Base-by-base conservation (phyloP, 2,888 invertebrate genomes). In the Cephus pulcher region DNA sequence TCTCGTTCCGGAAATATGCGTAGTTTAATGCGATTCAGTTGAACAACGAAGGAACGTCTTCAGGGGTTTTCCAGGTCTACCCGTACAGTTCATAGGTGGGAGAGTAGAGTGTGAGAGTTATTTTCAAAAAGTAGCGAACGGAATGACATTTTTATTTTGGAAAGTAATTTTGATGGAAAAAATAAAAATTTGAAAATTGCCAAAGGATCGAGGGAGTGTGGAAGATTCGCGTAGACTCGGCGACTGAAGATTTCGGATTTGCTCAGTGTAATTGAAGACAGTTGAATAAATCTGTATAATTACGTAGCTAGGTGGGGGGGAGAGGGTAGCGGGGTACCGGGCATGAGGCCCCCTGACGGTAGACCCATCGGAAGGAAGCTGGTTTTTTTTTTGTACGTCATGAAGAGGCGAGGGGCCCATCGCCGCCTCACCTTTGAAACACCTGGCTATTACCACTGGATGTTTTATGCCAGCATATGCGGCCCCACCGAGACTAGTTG, bases 401-500 rank as follows among this genome's bases (percentile, higher is more conserved):
- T 15, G 70, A 70, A 70, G 70, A 69, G 78, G 71, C 76, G 70
- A 80, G 81, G 77, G 79, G 78, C 76, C 74, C 75, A 70, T 73
- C 78, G 34, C 71, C 77, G 80, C 82, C 86, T 90, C 90, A 91
- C 90, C 90, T 90, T 90, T 90, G 86, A 90, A 90, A 90, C 91
- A 91, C 91, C 91, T 91, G 91, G 91, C 90, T 88, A 88, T 89
- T 90, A 89, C 89, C 88, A 85, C 88, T 86, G 83, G 86, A 88
- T 89, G 86, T 88, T 87, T 86, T 86, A 85, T 84, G 82, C 85
- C 87, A 88, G 88, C 90, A 90, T 90, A 90, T 90, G 90, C 88
- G 88, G 90, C 91, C 91, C 91, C 91, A 91, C 91, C 89, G 90
- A 87, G 91, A 91, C 91, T 89, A 88, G 89, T 88, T 86, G 89